A percentile compares a stretch with the other conserved stretches of the same genome.
Evolutionary conservation across 2,888 invertebrate genomes (phyloP).

Genomic region (Octonoba sinensis): DNA sequence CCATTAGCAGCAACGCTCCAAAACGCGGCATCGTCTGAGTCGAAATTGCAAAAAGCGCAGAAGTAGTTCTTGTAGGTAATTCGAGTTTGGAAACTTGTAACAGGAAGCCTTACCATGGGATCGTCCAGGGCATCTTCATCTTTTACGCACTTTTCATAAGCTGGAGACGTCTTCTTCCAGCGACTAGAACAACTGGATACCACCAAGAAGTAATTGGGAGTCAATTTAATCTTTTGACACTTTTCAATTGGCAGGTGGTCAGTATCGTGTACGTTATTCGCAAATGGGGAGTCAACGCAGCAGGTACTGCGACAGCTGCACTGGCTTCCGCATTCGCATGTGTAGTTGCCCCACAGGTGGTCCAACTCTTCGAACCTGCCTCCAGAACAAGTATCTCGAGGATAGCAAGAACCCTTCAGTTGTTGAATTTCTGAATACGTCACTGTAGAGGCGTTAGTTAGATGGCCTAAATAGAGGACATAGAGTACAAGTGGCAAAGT

Average conservation of each 20-base stretch:
- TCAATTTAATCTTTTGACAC: not conserved
- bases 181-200: not conserved
- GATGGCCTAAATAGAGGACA: not conserved
- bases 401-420: constrained; percentile 6
- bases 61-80: constrained; percentile 21
- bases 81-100: not conserved
- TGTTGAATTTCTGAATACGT: constrained; percentile 1
- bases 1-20: constrained; percentile 1
- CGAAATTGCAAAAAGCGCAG: constrained; percentile 31
- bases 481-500: not conserved
- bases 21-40: not conserved
- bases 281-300: constrained; percentile 8
- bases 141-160: constrained; percentile 4
- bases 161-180: not conserved
- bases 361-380: not conserved
- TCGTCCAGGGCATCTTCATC: not conserved
- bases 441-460: not conserved
- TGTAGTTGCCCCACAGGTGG: constrained; percentile 15
- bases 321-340: constrained; percentile 18
- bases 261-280: not conserved
- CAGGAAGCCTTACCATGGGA: constrained; percentile 12
- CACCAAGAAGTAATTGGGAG: not conserved
- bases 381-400: constrained; percentile 13
- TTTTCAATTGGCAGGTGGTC: not conserved
- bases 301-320: constrained; percentile 3